Conservation (phyloP, 2,797 vertebrate genomes). For the Phoxinus dragarum region DNA sequence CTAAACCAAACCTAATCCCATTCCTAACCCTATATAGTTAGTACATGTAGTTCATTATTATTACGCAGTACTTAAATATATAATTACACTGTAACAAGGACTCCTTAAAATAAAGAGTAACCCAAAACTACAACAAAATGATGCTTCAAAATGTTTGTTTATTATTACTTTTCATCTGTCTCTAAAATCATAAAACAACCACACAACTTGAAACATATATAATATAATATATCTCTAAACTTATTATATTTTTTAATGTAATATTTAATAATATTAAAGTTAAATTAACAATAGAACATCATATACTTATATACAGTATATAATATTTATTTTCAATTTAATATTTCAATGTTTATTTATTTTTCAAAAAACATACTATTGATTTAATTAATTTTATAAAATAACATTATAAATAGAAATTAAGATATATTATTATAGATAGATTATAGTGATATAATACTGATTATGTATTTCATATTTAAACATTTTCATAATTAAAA, state of each 20-base stretch:
- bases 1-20: too few species aligned
- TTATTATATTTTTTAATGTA: not conserved
- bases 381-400: not conserved
- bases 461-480: not conserved
- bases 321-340: not conserved
- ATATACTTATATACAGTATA: not conserved
- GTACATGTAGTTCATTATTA: too few species aligned
- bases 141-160: not conserved
- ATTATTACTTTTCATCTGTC: not conserved
- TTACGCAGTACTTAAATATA: too few species aligned
- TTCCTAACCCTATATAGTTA: too few species aligned
- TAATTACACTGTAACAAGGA: too few species aligned
- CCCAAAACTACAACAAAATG: not conserved
- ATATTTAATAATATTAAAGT: not conserved
- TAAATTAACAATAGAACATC: not conserved
- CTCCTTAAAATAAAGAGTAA: too few species aligned
- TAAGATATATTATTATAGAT: too few species aligned
- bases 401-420: not conserved
- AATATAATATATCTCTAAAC: not conserved
- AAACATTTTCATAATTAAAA: not conserved
- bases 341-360: not conserved
- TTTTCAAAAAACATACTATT: not conserved
- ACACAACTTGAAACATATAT: not conserved
- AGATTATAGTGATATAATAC: not conserved
- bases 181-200: not conserved